Percentiles rank a stretch among this genome's conserved stretches.
These are phyloP conservation scores for Lepidurus packardi DNA, from an alignment of 1,140 invertebrate genomes.

Conservation along the genomic window DNA sequence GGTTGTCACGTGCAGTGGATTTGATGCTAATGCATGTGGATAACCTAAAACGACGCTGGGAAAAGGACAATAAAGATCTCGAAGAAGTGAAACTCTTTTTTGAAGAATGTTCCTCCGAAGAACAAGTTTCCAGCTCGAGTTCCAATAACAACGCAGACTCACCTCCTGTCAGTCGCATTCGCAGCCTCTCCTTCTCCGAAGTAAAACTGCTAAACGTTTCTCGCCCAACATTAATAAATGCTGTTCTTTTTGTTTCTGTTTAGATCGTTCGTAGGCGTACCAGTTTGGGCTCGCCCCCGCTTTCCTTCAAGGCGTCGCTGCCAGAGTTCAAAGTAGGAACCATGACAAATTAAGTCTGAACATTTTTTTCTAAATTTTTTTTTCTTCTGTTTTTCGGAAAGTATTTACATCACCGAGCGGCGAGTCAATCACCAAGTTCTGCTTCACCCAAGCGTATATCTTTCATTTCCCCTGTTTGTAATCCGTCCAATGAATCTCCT, in stretches of 20 bases:
- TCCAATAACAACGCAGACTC: background rate
- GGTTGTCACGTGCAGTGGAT: conserved; percentile 50
- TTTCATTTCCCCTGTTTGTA: background rate
- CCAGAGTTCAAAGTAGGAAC: background rate
- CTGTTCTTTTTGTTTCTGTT: background rate
- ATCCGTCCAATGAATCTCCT: background rate
- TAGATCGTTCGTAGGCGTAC: background rate
- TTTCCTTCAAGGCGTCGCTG: background rate
- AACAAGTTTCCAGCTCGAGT: background rate
- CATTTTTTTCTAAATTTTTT: background rate
- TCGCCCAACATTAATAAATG: too few species aligned
- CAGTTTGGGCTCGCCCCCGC: background rate
- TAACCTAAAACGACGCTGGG: conserved; percentile 47
- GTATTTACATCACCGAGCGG: background rate
- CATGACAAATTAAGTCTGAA: background rate
- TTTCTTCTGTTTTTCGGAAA: background rate
- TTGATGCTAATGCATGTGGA: conserved; percentile 52
- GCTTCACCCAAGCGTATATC: background rate
- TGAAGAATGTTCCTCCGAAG: background rate
- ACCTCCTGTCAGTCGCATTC: background rate
- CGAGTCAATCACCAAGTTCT: background rate
- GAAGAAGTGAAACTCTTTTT: conserved; percentile 43
- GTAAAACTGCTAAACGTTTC: background rate
- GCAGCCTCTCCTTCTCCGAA: background rate
- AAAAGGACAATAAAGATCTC: conserved; percentile 46